Evolutionary conservation across 92 coral and sea anemone species (phyloP).

Genomic region (Porites lobata): DNA sequence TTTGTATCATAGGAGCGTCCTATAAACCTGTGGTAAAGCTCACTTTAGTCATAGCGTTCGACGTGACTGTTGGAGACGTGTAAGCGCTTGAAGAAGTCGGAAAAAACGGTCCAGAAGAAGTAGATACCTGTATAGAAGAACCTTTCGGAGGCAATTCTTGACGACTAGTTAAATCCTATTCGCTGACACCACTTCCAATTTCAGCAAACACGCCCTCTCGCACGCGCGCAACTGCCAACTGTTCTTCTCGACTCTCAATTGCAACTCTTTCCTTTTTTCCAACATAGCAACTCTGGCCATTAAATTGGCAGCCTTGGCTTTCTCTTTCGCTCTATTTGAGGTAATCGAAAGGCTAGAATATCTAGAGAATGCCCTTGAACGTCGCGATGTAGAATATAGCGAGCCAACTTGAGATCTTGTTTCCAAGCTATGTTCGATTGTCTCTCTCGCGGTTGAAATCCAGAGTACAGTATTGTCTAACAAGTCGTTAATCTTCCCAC

Average conservation of each 20-base stretch:
- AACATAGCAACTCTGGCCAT: background rate
- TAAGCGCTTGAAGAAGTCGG: no score
- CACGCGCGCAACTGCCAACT: background rate
- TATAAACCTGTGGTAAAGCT: background rate
- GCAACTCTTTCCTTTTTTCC: background rate
- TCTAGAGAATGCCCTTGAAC: background rate
- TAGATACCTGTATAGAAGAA: no score
- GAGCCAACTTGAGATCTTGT: background rate
- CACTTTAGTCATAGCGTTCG: background rate
- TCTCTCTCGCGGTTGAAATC: no score
- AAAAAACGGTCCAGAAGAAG: no score
- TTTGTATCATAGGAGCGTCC: background rate
- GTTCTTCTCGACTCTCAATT: background rate
- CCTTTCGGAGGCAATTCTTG: no score
- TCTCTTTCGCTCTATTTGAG: background rate
- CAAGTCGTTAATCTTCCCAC: background rate
- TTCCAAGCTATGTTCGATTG: no score
- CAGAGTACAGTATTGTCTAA: background rate
- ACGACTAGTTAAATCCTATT: background rate
- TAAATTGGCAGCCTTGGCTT: conserved; percentile 7
- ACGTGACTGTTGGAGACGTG: no score
- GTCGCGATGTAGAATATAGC: background rate
- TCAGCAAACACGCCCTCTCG: background rate
- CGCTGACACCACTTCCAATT: conserved; percentile 1
- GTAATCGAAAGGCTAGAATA: background rate